These are phyloP conservation scores for Cryptoblepharus egeriae DNA, from an alignment of 2,797 vertebrate species.

Conservation along the genomic window DNA sequence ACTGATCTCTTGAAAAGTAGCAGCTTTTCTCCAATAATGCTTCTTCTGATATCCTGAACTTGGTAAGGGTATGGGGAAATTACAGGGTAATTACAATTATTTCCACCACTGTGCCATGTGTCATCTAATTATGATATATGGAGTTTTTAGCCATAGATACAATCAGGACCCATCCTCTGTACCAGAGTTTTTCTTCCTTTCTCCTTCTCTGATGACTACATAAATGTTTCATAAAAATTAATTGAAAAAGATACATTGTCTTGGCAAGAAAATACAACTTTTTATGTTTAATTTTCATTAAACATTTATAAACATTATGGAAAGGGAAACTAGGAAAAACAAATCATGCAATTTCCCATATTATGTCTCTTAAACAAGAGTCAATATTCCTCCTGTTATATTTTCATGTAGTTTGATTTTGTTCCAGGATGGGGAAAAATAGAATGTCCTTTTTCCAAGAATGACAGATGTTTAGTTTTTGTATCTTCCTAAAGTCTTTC, in stretches of 20 bases:
- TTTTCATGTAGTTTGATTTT: not conserved
- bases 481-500: not conserved
- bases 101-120: no score
- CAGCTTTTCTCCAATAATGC: fast-evolving
- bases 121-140: no score
- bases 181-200: no score
- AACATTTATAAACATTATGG: not conserved
- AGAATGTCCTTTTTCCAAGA: not conserved
- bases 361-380: not conserved
- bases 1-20: not conserved
- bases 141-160: no score
- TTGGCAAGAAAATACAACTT: no score
- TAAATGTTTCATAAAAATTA: no score
- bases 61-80: not conserved
- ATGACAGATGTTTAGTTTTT: not conserved
- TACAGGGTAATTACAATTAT: no score
- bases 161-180: no score
- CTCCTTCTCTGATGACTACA: no score
- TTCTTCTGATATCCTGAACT: not conserved
- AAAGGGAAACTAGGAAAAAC: not conserved
- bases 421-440: not conserved
- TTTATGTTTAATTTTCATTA: not conserved
- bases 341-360: not conserved
- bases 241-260: no score
- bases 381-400: not conserved